Evolutionary conservation across 2,888 invertebrate species (phyloP).

Genomic region (Chrysolina haemoptera): DNA sequence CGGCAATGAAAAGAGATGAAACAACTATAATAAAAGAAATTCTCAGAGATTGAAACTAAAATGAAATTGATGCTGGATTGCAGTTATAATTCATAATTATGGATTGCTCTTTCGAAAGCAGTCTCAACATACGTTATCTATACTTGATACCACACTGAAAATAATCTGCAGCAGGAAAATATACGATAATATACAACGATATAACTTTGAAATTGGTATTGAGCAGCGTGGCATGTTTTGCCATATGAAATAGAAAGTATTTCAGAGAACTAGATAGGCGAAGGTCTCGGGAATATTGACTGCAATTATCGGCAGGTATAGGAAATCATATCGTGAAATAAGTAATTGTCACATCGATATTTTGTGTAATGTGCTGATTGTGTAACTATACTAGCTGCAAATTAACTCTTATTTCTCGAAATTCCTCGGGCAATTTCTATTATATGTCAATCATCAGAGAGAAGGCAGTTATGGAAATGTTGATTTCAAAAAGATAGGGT

Average conservation of each 20-base stretch:
- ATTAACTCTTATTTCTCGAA: not conserved
- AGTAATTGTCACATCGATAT: not conserved
- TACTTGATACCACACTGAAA: conserved; percentile 45
- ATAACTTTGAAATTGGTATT: conserved; percentile 24
- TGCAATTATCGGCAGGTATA: conserved; percentile 4
- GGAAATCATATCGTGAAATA: conserved; percentile 7
- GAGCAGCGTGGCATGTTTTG: conserved; percentile 12
- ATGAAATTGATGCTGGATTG: conserved; percentile 49
- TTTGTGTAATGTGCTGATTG: not conserved
- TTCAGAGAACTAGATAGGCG: conserved; percentile 17
- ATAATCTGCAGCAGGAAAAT: conserved; percentile 42
- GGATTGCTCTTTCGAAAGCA: conserved; percentile 47
- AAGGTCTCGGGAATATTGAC: conserved; percentile 1
- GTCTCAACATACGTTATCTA: conserved; percentile 44
- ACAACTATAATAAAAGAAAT: conserved; percentile 40
- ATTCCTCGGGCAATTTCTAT: not conserved
- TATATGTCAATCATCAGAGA: no score
- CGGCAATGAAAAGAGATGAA: conserved; percentile 33
- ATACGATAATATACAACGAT: conserved; percentile 42
- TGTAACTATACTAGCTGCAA: not conserved
- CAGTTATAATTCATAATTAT: conserved; percentile 57
- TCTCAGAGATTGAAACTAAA: conserved; percentile 39
- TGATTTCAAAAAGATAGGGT: no score
- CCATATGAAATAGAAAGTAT: conserved; percentile 13
- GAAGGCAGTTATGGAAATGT: no score